A percentile compares a stretch with the other conserved stretches of the same genome.
These are phyloP conservation scores for Anoura caudifer DNA, from an alignment of 2,113 vertebrate species.

Conservation along the genomic window DNA sequence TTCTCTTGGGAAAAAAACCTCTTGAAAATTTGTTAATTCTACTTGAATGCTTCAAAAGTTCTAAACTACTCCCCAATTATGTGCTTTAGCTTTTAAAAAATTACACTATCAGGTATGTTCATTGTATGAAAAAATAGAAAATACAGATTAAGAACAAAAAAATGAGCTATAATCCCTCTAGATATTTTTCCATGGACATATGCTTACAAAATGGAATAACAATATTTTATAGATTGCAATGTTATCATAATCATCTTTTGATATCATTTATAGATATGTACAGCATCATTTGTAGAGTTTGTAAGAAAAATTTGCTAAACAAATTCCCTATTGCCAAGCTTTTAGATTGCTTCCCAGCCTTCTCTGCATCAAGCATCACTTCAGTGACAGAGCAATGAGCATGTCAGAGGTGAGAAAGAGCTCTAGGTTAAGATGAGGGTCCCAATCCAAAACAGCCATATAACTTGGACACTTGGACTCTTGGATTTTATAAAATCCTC, in stretches of 20 bases:
- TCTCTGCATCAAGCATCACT: neutral
- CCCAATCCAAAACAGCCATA: neutral
- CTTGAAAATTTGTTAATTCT: neutral
- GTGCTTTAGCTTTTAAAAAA: neutral
- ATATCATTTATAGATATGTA: neutral
- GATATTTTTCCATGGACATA: slow-evolving; percentile 2
- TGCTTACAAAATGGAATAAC: neutral
- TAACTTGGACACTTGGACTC: slow-evolving; percentile 4
- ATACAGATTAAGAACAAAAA: neutral
- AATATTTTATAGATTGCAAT: slow-evolving; percentile 9
- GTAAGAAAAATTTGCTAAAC: neutral
- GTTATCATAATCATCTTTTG: slow-evolving; percentile 1
- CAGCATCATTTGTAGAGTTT: neutral
- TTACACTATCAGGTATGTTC: neutral
- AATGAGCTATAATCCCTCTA: slow-evolving; percentile 2
- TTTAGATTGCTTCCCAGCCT: neutral
- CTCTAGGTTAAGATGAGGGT: neutral
- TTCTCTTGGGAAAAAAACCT: neutral
- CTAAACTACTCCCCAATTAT: neutral
- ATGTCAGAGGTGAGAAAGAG: neutral
- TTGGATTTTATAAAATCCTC: slow-evolving; percentile 43
- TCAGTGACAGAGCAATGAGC: neutral
- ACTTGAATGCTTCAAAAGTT: neutral
- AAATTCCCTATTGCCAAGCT: neutral
- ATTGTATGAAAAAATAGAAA: slow-evolving; percentile 31